phyloP scores from a whole-genome alignment of 2,113 vertebrate genomes.

The Gopherus flavomarginatus region DNA sequence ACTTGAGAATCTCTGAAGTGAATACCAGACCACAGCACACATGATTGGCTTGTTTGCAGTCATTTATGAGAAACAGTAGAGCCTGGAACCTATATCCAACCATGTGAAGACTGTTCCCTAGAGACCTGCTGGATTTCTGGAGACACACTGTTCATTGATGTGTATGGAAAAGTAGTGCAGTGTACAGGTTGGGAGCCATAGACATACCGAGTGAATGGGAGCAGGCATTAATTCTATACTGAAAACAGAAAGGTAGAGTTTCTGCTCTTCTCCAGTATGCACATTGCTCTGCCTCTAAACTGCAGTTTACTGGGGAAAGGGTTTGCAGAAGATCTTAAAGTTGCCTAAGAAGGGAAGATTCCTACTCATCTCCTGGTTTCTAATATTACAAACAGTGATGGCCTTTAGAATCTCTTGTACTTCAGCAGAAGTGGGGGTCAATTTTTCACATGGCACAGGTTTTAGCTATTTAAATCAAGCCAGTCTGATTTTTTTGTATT shows the following conservation, averaged over 20 bases:
- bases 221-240: background rate
- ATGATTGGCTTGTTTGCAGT: background rate
- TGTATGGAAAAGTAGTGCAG: background rate
- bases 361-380: background rate
- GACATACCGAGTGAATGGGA: background rate
- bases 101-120: background rate
- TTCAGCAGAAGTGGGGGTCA: background rate
- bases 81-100: background rate
- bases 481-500: background rate
- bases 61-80: background rate
- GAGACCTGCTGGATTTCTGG: background rate
- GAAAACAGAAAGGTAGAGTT: fast-evolving
- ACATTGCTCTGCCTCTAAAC: background rate
- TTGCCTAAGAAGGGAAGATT: background rate
- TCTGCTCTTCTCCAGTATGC: fast-evolving
- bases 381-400: background rate
- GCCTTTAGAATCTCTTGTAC: background rate
- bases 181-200: background rate
- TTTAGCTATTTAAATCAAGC: background rate
- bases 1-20: background rate
- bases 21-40: background rate
- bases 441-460: background rate
- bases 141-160: background rate
- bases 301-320: background rate
- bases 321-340: background rate